These are phyloP conservation scores for Murina feae DNA, from an alignment of 2,113 vertebrate genomes.

Conservation along the genomic window DNA sequence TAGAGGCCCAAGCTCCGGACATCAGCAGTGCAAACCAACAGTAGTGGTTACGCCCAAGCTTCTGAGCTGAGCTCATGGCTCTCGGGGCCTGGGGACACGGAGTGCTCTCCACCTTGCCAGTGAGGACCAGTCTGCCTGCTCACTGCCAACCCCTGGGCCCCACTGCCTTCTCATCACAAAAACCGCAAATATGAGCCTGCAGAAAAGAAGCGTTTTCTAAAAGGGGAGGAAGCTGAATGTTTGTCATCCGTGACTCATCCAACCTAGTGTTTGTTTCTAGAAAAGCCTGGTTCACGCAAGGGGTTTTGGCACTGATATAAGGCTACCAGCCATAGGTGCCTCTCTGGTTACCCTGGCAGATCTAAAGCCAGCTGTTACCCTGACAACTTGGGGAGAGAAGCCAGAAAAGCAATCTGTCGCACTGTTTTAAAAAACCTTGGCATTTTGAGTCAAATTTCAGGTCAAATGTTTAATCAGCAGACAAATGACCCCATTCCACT, in stretches of 20 bases:
- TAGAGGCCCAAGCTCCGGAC: background rate
- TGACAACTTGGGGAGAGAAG: background rate
- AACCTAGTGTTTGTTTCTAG: background rate
- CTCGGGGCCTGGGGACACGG: background rate
- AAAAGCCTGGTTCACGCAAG: background rate
- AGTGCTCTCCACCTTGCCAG: background rate
- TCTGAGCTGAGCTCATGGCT: background rate
- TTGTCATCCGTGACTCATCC: background rate
- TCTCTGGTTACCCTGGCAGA: background rate
- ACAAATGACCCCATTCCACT: background rate
- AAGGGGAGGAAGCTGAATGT: background rate
- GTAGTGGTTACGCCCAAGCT: fast-evolving
- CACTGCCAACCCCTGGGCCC: background rate
- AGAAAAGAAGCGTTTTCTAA: background rate
- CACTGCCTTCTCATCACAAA: background rate
- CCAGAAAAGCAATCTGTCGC: background rate
- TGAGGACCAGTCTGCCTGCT: background rate
- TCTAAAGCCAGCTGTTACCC: background rate
- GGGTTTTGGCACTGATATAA: background rate
- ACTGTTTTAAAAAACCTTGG: background rate
- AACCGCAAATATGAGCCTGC: background rate
- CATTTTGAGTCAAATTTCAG: background rate
- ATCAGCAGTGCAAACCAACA: fast-evolving
- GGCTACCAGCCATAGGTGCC: background rate
- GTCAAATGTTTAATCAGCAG: background rate